phyloP scores from a whole-genome alignment of 2,113 vertebrate genomes.

The Syngnathus typhle region DNA sequence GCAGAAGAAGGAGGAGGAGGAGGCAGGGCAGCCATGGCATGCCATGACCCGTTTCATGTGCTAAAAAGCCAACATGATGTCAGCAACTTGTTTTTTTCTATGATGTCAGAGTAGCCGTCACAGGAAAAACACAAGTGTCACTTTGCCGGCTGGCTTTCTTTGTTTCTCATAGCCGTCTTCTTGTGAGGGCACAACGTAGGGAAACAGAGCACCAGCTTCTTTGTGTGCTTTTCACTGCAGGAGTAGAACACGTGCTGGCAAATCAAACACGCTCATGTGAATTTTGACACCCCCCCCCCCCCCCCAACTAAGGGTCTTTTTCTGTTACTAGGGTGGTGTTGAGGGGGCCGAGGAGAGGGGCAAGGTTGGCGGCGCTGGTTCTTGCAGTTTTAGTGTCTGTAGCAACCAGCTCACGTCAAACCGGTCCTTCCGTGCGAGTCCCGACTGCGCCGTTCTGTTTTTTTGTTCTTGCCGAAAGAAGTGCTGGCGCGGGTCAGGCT shows the following conservation, averaged over 20 bases:
- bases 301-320: slow-evolving; percentile 1
- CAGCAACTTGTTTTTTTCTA: background rate
- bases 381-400: background rate
- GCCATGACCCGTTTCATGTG: background rate
- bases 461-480: background rate
- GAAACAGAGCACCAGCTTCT: background rate
- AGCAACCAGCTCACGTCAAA: slow-evolving; percentile 16
- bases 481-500: slow-evolving; percentile 40
- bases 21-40: background rate
- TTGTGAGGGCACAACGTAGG: background rate
- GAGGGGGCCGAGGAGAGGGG: background rate
- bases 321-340: background rate
- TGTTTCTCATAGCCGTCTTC: slow-evolving; percentile 6
- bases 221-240: background rate
- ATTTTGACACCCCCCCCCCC: background rate
- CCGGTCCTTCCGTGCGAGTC: slow-evolving; percentile 15
- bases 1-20: background rate
- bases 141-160: background rate
- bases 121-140: background rate
- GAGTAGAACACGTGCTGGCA: background rate
- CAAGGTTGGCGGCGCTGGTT: background rate
- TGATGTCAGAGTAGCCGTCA: no score
- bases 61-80: background rate
- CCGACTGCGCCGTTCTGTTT: background rate
- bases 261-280: background rate